phyloP scores from a whole-genome alignment of 2,797 vertebrate genomes.

The Pangasius djambal region DNA sequence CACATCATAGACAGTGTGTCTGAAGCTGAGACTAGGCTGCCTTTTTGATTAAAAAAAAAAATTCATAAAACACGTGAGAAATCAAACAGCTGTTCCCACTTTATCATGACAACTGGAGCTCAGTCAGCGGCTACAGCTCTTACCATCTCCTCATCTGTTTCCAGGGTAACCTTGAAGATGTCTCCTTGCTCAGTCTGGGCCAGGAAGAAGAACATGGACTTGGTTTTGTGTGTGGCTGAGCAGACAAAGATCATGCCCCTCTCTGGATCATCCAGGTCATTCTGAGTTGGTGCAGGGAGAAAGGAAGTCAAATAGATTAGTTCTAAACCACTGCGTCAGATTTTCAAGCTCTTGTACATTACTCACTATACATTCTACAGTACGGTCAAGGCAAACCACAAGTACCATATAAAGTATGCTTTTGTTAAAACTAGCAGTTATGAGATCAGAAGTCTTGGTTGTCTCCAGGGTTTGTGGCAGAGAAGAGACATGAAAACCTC shows the following conservation, averaged over 20 bases:
- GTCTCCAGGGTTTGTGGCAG: constrained; percentile 52
- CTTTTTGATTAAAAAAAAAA: not conserved
- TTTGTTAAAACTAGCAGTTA: constrained; percentile 25
- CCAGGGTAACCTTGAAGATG: constrained; percentile 97
- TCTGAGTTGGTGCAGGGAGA: constrained; percentile 70
- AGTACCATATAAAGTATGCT: constrained; percentile 1
- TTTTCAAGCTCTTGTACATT: not conserved
- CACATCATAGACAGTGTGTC: not conserved
- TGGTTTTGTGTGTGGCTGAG: constrained; percentile 98
- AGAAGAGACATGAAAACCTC: constrained; percentile 63
- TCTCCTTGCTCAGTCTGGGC: constrained; percentile 98
- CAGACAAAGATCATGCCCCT: constrained; percentile 99
- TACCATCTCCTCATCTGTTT: constrained; percentile 99
- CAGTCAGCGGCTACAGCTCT: constrained; percentile 44
- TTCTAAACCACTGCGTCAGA: not conserved
- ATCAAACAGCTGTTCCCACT: not conserved
- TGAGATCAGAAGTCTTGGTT: constrained; percentile 52
- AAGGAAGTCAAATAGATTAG: constrained; percentile 1
- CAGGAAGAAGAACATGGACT: constrained; percentile 99
- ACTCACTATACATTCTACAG: not conserved
- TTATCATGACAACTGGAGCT: not conserved
- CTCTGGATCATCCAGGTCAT: constrained; percentile 97
- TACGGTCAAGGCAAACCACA: not conserved
- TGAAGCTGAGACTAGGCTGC: not conserved
- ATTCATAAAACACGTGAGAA: not conserved